phyloP scores from a whole-genome alignment of 2,888 invertebrate genomes.

The Polydrusus pterygomalis region DNA sequence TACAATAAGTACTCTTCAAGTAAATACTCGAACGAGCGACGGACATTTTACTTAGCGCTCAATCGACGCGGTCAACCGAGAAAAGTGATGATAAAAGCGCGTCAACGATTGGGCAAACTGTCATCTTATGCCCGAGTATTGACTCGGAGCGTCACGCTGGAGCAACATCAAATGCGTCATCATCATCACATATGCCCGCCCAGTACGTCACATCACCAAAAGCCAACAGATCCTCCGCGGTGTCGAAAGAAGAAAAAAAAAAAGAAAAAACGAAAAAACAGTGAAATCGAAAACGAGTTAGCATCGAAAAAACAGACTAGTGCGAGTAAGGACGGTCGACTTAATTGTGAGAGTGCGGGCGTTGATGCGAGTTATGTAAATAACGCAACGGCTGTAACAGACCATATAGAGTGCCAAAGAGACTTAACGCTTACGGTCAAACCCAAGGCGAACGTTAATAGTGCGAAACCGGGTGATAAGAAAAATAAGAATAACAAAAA shows the following conservation, averaged over 20 bases:
- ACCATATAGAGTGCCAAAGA: slow-evolving; percentile 71
- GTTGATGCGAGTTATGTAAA: slow-evolving; percentile 57
- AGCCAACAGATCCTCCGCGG: slow-evolving; percentile 69
- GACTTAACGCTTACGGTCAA: slow-evolving; percentile 65
- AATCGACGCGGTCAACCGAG: slow-evolving; percentile 84
- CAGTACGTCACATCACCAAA: slow-evolving; percentile 59
- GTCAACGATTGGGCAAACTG: slow-evolving; percentile 81
- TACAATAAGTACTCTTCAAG: slow-evolving; percentile 90
- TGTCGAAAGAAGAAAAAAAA: slow-evolving; percentile 74
- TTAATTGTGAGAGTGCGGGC: slow-evolving; percentile 48
- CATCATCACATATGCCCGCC: slow-evolving; percentile 65
- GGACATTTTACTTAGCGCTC: slow-evolving; percentile 85
- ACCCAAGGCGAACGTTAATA: slow-evolving; percentile 63
- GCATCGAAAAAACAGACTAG: slow-evolving; percentile 52
- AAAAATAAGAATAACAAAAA: slow-evolving; percentile 74
- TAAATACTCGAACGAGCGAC: slow-evolving; percentile 81
- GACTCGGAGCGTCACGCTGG: slow-evolving; percentile 76
- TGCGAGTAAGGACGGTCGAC: slow-evolving; percentile 39
- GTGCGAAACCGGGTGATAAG: slow-evolving; percentile 63
- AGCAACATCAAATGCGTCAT: slow-evolving; percentile 72
- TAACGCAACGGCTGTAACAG: slow-evolving; percentile 58
- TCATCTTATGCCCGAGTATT: slow-evolving; percentile 84
- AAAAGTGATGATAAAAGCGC: slow-evolving; percentile 80
- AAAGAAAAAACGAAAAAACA: slow-evolving; percentile 72
- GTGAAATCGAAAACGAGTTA: slow-evolving; percentile 58